Evolutionary conservation across 2,888 invertebrate species (phyloP).

Genomic region (Drosophila ustulata): DNA sequence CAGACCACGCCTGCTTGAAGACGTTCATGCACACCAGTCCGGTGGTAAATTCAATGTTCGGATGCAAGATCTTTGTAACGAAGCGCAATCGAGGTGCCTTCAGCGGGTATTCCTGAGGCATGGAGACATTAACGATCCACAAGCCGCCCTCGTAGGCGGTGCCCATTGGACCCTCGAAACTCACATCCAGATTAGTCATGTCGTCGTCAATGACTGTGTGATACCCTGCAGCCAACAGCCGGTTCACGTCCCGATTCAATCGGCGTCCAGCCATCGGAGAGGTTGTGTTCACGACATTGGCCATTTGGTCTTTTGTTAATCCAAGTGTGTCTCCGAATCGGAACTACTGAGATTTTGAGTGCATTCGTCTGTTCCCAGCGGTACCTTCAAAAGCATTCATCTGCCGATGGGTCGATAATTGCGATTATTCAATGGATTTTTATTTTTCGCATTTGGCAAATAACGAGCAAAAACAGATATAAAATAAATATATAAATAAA

Average conservation of each 20-base stretch:
- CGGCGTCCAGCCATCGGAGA: constrained; percentile 68
- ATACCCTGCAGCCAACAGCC: constrained; percentile 63
- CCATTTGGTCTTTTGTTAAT: constrained; percentile 60
- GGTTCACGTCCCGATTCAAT: constrained; percentile 61
- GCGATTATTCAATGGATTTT: background rate
- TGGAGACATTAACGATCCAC: constrained; percentile 61
- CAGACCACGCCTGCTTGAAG: constrained; percentile 71
- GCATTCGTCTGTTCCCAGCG: constrained; percentile 69
- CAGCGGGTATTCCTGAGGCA: constrained; percentile 66
- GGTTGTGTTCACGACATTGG: constrained; percentile 69
- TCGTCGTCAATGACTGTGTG: constrained; percentile 54
- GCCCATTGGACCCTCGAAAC: constrained; percentile 65
- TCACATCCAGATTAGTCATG: constrained; percentile 60
- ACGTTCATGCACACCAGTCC: constrained; percentile 71
- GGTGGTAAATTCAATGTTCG: constrained; percentile 66
- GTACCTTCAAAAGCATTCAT: constrained; percentile 66
- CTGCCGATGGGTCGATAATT: constrained; percentile 27
- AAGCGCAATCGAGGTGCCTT: constrained; percentile 65
- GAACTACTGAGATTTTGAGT: constrained; percentile 68
- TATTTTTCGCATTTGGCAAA: background rate
- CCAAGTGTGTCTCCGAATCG: constrained; percentile 53
- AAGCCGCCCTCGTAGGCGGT: constrained; percentile 68
- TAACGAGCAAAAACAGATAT: background rate
- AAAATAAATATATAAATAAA: background rate
- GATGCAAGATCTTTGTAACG: constrained; percentile 65